Evolutionary conservation across 2,113 vertebrate genomes (phyloP).

Genomic region (Tiliqua scincoides): DNA sequence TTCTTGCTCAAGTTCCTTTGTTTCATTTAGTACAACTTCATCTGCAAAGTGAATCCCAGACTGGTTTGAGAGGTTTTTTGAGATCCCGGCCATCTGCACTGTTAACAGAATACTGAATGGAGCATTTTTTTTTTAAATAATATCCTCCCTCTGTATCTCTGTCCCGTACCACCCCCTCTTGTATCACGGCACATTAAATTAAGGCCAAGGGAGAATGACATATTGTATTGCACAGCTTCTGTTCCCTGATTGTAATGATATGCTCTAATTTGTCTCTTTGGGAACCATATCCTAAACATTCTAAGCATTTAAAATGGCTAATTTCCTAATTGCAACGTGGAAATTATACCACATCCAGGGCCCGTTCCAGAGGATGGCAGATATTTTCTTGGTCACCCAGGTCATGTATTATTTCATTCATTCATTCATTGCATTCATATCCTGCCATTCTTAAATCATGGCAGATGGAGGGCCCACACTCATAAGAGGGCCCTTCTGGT

Average conservation of each 20-base stretch:
- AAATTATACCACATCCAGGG: background rate
- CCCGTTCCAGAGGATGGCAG: background rate
- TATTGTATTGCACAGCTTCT: conserved; percentile 9
- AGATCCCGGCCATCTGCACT: background rate
- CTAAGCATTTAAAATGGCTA: background rate
- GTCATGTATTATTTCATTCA: background rate
- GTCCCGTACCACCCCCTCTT: no score
- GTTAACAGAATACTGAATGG: background rate
- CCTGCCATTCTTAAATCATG: no score
- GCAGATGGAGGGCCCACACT: no score
- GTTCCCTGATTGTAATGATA: background rate
- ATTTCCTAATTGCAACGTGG: background rate
- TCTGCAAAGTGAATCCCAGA: background rate
- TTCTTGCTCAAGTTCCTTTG: conserved; percentile 20
- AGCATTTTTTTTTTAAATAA: background rate
- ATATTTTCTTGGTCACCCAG: background rate
- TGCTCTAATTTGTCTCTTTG: background rate
- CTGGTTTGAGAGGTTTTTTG: background rate
- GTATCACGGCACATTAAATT: background rate
- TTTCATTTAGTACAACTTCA: conserved; percentile 22
- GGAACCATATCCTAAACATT: background rate
- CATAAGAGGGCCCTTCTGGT: no score
- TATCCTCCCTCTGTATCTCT: background rate
- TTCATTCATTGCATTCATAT: no score
- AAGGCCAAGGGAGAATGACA: background rate